A percentile compares a stretch with the other conserved stretches of the same genome.
Evolutionary conservation across 2,888 invertebrate species (phyloP).

Genomic region (Chymomyza procnemis): DNA sequence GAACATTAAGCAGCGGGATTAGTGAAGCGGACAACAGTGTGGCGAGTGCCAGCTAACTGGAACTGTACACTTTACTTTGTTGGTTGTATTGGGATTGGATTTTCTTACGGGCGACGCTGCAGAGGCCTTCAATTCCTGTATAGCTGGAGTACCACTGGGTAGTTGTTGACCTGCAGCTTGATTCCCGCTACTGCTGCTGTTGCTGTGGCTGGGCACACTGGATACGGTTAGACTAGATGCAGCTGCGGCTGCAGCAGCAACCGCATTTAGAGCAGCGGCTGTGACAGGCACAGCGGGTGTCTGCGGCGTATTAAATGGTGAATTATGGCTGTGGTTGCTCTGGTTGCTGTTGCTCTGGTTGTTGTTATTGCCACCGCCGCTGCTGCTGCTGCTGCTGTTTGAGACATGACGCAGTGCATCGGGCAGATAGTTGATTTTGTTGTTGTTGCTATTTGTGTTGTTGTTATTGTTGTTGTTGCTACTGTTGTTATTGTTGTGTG

Average conservation of each 20-base stretch:
- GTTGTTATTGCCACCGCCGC: constrained; percentile 29
- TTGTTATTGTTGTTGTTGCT: constrained; percentile 56
- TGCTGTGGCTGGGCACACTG: constrained; percentile 49
- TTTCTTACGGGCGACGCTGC: constrained; percentile 79
- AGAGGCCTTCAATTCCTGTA: constrained; percentile 78
- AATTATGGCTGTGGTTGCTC: constrained; percentile 47
- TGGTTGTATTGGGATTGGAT: constrained; percentile 62
- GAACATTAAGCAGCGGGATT: constrained; percentile 20
- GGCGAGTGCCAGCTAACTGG: constrained; percentile 42
- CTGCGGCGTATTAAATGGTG: constrained; percentile 61
- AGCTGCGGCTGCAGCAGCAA: constrained; percentile 56
- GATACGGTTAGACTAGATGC: constrained; percentile 42
- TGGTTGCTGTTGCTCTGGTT: constrained; percentile 33
- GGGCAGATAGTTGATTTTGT: constrained; percentile 60
- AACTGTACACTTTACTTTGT: constrained; percentile 76
- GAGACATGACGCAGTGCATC: constrained; percentile 55
- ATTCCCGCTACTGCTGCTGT: constrained; percentile 46
- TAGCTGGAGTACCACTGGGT: constrained; percentile 71
- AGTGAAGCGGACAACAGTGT: constrained; percentile 44
- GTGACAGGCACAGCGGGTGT: constrained; percentile 39
- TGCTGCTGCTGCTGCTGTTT: constrained; percentile 26
- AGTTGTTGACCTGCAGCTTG: constrained; percentile 41
- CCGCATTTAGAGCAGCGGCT: constrained; percentile 47
- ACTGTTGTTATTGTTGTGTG: constrained; percentile 54
- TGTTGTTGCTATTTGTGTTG: constrained; percentile 46